Percentiles rank a stretch among this genome's conserved stretches.
Evolutionary conservation across 2,888 invertebrate species (phyloP).

Genomic region (Polydrusus pterygomalis): DNA sequence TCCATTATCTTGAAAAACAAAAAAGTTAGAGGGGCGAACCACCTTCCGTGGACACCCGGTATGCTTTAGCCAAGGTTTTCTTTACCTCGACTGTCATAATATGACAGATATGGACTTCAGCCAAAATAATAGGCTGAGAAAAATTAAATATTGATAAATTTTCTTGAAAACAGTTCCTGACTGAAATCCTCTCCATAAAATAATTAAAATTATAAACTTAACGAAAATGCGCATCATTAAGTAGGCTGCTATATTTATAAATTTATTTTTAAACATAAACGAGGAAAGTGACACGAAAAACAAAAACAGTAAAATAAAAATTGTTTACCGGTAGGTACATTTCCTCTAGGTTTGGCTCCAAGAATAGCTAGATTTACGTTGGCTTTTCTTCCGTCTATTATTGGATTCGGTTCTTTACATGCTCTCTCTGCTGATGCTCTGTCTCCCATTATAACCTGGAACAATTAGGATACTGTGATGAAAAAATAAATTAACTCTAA

Average conservation of each 20-base stretch:
- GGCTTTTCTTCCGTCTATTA: slow-evolving; percentile 98
- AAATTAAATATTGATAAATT: not conserved
- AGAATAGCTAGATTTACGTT: slow-evolving; percentile 98
- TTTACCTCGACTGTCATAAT: no score
- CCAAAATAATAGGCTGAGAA: no score
- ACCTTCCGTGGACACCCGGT: no score
- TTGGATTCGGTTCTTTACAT: slow-evolving; percentile 98
- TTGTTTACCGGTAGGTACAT: slow-evolving; percentile 84
- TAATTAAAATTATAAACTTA: slow-evolving; percentile 12
- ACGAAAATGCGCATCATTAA: slow-evolving; percentile 21
- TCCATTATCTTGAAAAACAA: no score
- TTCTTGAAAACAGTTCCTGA: not conserved
- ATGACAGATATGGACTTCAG: no score
- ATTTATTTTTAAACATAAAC: slow-evolving; percentile 52
- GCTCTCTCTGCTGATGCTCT: slow-evolving; percentile 95
- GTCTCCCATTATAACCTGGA: slow-evolving; percentile 98
- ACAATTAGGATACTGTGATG: slow-evolving; percentile 55
- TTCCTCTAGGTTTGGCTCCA: slow-evolving; percentile 96
- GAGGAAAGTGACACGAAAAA: slow-evolving; percentile 50
- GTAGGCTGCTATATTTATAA: slow-evolving; percentile 27
- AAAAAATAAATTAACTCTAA: slow-evolving; percentile 18
- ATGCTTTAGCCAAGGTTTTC: no score
- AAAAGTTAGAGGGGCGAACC: no score
- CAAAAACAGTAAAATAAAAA: slow-evolving; percentile 45
- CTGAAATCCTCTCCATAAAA: not conserved